Base-by-base conservation (phyloP, 2,113 vertebrate genomes). In the Eonycteris spelaea region DNA sequence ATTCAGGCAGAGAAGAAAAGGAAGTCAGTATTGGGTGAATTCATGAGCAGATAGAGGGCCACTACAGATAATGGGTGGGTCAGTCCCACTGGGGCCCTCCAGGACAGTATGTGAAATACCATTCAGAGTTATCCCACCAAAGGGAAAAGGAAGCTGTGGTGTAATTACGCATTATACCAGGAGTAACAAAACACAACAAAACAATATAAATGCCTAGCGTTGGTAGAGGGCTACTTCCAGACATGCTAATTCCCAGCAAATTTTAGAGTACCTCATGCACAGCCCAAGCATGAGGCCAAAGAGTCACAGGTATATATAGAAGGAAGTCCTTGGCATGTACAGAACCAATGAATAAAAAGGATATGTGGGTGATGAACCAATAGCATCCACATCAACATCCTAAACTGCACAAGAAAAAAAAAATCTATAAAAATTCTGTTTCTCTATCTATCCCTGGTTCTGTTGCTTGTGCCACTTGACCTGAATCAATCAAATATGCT, bases 1-100 rank as follows among this genome's bases (percentile, higher is more conserved):
- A 22, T 84, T 67, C 10, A 84, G 73, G 35, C 5, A 73, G 28
- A 78, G n/a, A 86, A 77, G 28, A 35, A 78, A 95, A 91, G 40
- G 55, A 68, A 51, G 18, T 22, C 40, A 87, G 15, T 11, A 35
- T 4, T 68, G 5, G 8, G 6, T 33, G 8, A 28, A 24, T 78
- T 80, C 48, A 22, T 2, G 21, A 82, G 24, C 53, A 78, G 22
- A 40, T 0, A 11, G 9, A 40, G 13, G 33, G 24, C 19, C 63
- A 40, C 30, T 22, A 14, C 1, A 21, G 12, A n/a, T 48, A 79
- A 10, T 1, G 5, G 2, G 6, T 33, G 5, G 2, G 6, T 33
- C 43, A n/a, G 16, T n/a, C 26, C 16, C 10, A 26, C 24, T 1
- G 6, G 35, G 4, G 1, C 7, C 15, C 22, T 48, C 22, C 5